Base-by-base conservation (phyloP, 2,113 vertebrate genomes). In the Formicarius rufipectus region DNA sequence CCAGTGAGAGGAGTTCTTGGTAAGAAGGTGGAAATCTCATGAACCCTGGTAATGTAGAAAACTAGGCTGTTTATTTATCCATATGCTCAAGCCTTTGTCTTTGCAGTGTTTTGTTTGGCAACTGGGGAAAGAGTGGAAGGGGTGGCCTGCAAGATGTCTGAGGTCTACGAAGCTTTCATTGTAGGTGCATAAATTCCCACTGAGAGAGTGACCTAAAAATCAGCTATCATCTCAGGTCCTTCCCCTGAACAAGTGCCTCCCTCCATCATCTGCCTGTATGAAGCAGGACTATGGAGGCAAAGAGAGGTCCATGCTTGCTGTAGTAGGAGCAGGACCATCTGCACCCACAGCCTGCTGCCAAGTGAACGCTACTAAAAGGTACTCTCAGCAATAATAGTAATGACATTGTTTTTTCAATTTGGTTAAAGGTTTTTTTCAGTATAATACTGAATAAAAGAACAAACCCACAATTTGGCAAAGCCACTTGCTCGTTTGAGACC, bases 281-380 rank as follows among this genome's bases (percentile, higher is more conserved):
- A 79, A 59, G 35, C 20, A 79, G 35, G 28, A 76, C 28, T 33
- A 39, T 62, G 50, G 72, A 64, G 53, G 49, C 44, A 37, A 52
- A 47, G 69, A 93, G 60, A 75, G 19, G 35, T 56, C 62, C 71
- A 47, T 72, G 60, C 52, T 84, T 72, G 52, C 39, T 7, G 2
- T 8, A 87, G 74, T 50, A n/a, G 6, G 39, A 67, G 23, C 49
- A 82, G 69, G 31, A 84, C 33, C 50, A 77, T 84, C 44, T 69
- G 73, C 39, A 50, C 30, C 45, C 68, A 45, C 35, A 76, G 72
- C 12, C 77, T 74, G 49, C 37, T 69, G 68, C n/a, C 4, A 18
- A 55, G 44, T 0, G 0, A 25, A 56, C 0, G 0, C n/a, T 66
- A 6, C n/a, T 62, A 20, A 62, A 84, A 81, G 77, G 30, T 90